These are phyloP conservation scores for Deilephila porcellus DNA, from an alignment of 2,888 invertebrate species.

Conservation along the genomic window DNA sequence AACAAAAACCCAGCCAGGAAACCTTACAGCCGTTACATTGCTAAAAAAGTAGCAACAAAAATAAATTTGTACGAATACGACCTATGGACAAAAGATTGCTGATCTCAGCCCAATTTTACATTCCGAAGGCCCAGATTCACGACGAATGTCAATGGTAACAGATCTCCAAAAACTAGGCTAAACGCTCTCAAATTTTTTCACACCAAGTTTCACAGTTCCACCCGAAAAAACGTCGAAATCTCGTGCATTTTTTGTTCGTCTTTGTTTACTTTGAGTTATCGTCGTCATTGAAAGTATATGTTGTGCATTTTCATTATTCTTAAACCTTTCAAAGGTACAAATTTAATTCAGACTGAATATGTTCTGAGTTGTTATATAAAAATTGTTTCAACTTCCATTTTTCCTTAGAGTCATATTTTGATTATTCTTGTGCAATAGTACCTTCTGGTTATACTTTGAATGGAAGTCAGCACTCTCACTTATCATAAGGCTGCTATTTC, in stretches of 20 bases:
- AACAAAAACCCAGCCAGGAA: neutral
- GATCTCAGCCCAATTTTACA: slow-evolving; percentile 1
- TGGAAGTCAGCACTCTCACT: too few relatives aligned
- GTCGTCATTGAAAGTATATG: slow-evolving; percentile 4
- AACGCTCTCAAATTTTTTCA: slow-evolving; percentile 6
- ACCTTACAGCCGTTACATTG: slow-evolving; percentile 1
- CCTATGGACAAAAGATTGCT: slow-evolving; percentile 6
- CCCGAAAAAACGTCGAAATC: neutral
- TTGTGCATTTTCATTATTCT: neutral
- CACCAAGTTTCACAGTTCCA: neutral
- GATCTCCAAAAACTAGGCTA: neutral
- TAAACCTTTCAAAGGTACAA: neutral
- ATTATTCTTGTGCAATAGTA: too few relatives aligned
- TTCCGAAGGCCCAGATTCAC: neutral
- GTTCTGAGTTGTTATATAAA: neutral
- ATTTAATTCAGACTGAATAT: neutral
- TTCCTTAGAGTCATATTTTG: too few relatives aligned
- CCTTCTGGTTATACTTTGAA: too few relatives aligned
- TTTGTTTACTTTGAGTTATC: neutral
- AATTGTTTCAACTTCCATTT: too few relatives aligned
- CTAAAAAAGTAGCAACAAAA: neutral
- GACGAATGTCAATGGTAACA: slow-evolving; percentile 1
- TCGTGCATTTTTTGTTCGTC: neutral
- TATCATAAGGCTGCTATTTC: too few relatives aligned
- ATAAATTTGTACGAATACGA: neutral